These are phyloP conservation scores for Brachyhypopomus gauderio DNA, from an alignment of 2,113 vertebrate genomes.

Conservation along the genomic window DNA sequence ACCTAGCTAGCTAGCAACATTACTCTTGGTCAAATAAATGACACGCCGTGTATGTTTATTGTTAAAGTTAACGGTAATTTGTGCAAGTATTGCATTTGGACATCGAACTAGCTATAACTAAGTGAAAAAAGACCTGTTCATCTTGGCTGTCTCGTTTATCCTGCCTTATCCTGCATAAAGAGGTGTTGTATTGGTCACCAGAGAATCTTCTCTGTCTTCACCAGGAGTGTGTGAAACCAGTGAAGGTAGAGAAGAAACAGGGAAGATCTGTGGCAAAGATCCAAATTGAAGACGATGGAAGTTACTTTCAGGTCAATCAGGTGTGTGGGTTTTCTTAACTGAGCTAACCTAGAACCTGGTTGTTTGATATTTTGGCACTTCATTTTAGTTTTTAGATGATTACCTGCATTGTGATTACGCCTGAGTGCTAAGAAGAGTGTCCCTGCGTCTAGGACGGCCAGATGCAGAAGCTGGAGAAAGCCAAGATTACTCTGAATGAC, in stretches of 20 bases:
- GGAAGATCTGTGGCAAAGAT: slow-evolving; percentile 86
- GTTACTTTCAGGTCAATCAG: slow-evolving; percentile 86
- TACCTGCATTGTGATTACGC: background rate
- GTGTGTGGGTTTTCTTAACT: slow-evolving; percentile 65
- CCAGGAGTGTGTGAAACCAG: slow-evolving; percentile 92
- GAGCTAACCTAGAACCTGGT: background rate
- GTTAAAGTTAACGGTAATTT: too few relatives aligned
- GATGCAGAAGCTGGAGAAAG: slow-evolving; percentile 85
- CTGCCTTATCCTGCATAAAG: background rate
- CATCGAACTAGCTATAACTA: too few relatives aligned
- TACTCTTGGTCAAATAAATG: too few relatives aligned
- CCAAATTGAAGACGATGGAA: slow-evolving; percentile 91
- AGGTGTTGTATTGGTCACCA: background rate
- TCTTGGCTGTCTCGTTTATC: too few relatives aligned
- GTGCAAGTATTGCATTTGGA: too few relatives aligned
- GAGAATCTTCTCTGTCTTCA: slow-evolving; percentile 25
- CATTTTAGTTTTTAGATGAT: too few relatives aligned
- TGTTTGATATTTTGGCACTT: background rate
- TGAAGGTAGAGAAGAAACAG: slow-evolving; percentile 83
- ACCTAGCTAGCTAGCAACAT: background rate
- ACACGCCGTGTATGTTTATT: too few relatives aligned
- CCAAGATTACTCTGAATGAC: slow-evolving; percentile 90
- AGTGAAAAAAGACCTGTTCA: too few relatives aligned
- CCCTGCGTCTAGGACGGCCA: slow-evolving; percentile 80
- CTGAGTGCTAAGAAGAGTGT: background rate